Percentiles rank a stretch among this genome's conserved stretches.
These are phyloP conservation scores for Vollenhovia emeryi DNA, from an alignment of 1,140 invertebrate genomes.

Conservation along the genomic window DNA sequence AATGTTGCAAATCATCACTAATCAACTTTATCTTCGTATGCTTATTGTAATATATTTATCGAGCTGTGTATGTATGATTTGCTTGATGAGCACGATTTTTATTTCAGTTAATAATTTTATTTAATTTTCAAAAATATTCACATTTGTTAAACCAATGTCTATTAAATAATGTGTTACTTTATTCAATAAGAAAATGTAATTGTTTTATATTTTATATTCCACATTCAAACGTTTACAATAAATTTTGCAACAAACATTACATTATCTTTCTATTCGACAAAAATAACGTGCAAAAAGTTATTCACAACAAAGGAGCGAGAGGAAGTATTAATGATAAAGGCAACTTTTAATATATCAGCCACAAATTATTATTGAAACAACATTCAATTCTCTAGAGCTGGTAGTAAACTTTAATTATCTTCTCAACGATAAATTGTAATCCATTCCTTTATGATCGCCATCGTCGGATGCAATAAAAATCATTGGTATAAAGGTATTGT, in stretches of 20 bases:
- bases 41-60: not conserved
- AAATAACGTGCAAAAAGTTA: not conserved
- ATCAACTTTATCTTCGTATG: not conserved
- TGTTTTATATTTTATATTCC: not conserved
- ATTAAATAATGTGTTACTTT: not conserved
- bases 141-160: not conserved
- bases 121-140: not conserved
- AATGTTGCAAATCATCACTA: not conserved
- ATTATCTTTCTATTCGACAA: not conserved
- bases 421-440: slow-evolving; percentile 14
- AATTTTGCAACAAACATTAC: not conserved
- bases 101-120: not conserved
- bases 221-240: not conserved
- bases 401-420: not conserved
- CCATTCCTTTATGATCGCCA: slow-evolving; percentile 1
- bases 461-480: slow-evolving; percentile 20
- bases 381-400: not conserved
- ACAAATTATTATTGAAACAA: slow-evolving; percentile 17
- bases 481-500: slow-evolving; percentile 1
- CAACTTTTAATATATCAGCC: slow-evolving; percentile 11
- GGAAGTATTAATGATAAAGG: not conserved
- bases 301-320: not conserved
- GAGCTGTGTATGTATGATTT: not conserved
- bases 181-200: not conserved
- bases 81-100: not conserved